Base-by-base conservation (phyloP, 1,140 invertebrate species). In the Piezodorus guildinii region DNA sequence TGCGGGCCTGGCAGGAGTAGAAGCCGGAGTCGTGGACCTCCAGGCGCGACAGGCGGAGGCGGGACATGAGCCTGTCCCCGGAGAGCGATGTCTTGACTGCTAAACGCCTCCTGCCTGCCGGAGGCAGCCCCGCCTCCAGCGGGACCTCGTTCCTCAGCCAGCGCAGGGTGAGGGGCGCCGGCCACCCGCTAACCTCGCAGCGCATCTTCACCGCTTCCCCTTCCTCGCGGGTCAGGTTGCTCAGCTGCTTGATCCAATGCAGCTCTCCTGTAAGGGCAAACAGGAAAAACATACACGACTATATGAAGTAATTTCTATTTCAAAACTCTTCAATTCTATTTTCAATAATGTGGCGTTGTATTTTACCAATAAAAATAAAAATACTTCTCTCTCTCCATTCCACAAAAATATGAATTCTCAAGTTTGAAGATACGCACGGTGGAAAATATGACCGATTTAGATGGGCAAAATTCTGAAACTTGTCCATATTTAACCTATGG, bases 101-200 rank as follows among this genome's bases (percentile, higher is more conserved):
- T 10, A 60, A 62, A 74, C 62, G 78, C 76, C 46, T 77, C 74
- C 30, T 17, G 16, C 58, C 62, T 2, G 59, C 43, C 21, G 74
- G 71, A 45, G 19, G 59, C 8, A 34, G 74, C 71, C 52, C 52
- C 4, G 52, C 52, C 23, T 56, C 52, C 3, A 88, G 70, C 0
- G 79, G 82, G 1, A 79, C 80, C 68, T 81, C 79, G 70, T 88
- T 85, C 71, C 84, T 84, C 68, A 76, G 82, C 87, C 87, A 90
- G 19, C 72, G 74, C 66, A 88, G 80, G 60, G 76, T 77, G 0
- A 70, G 75, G n/a, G 81, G 79, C 5, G 79, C 75, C 0, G 80
- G 75, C 45, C 83, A 82, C 23, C 78, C 75, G n/a, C 84, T 80
- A 44, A 85, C 85, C 70, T 87, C 85, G 71, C 87, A 89, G 45